Evolutionary conservation across 37 sponge, comb jelly and placozoan genomes (phyloP), one percentile per base, ranked within the genome.

Genomic region (Bolinopsis microptera): DNA sequence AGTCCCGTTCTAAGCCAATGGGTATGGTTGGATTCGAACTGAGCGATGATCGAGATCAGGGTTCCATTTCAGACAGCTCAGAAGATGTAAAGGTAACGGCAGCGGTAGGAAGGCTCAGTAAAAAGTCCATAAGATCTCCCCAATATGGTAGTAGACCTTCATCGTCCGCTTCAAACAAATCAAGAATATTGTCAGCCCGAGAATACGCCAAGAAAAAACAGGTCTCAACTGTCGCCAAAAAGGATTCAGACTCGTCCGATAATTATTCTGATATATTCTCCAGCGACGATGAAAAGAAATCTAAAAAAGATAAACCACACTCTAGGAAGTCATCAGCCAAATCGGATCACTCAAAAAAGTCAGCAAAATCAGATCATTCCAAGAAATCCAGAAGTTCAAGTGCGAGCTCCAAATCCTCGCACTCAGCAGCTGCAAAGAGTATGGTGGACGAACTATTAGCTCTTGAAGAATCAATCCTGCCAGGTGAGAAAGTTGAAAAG

Each of bases 21-120:
- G 31, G 75, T 72, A 72, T 72, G 75, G 75, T 72, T 5, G 75
- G 75, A 2, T 72, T 72, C 75, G 75, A 72, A 2, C 31, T 72
- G 75, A 2, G 18, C 3, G 75, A 72, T 5, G 75, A 72, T 3
- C n/a, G n/a, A n/a, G n/a, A n/a, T n/a, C n/a, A n/a, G n/a, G 61
- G 5, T 48, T 13, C 5, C 61, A 13, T 48, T 48, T 48, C 61
- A 48, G 61, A 48, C 61, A 18, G 9, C 61, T 48, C 61, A 5
- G 61, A 13, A 48, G 61, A 48, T 13, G 61, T 18, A 13, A 48
- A 48, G 61, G 61, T 48, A 13, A n/a, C n/a, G n/a, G n/a, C n/a
- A n/a, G n/a, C n/a, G n/a, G 61, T 5, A 13, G 61, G 61, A 5
- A 48, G 61, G 13, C 61, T 48, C 9, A 48, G 61, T 13, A 48